Base-by-base conservation (phyloP, 2,888 invertebrate genomes). In the Meiosimyza decipiens region DNA sequence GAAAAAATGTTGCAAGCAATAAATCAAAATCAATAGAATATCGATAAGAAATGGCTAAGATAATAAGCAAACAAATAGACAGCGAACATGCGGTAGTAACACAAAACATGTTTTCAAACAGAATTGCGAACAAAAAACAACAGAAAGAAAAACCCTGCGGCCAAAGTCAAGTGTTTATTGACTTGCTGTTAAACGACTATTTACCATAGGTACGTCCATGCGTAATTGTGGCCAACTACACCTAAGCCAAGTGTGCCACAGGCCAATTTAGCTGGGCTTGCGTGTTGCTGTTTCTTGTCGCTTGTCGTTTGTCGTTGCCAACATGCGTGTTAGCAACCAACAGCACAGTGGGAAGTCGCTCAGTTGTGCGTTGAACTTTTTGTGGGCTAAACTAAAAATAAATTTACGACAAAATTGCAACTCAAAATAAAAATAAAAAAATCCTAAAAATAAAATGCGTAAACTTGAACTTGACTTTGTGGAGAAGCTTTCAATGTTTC, bases 381-480 rank as follows among this genome's bases (percentile, higher is more conserved):
- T 63, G 16, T 63, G 63, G 63, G 63, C 50, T 63, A 63, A 40
- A 15, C 6, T 18, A 16, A 22, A 16, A 55, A 16, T 40, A 40
- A 40, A 40, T 40, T 40, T 40, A 40, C 40, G 9, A 6, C 13
- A n/a, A 15, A 28, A 63, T 47, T n/a, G 47, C 62, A 62, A n/a
- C 5, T 40, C 15, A 28, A 47, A 33, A 15, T 40, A 62, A 47
- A 47, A n/a, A 55, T 15, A 6, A 18, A 16, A 18, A 22, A 28
- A 4, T 28, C 4, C 28, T n/a, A 28, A 22, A 11, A 65, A 28
- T 22, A 47, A 57, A 63, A 49, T 75, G 76, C 75, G 76, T 76
- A 76, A 73, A 73, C 76, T 76, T 76, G 76, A 76, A 75, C 76
- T 76, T 76, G 76, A 73, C 49, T 52, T 55, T 28, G 57, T 22